Evolutionary conservation across 2,797 vertebrate species (phyloP).

Genomic region (Tadarida brasiliensis): DNA sequence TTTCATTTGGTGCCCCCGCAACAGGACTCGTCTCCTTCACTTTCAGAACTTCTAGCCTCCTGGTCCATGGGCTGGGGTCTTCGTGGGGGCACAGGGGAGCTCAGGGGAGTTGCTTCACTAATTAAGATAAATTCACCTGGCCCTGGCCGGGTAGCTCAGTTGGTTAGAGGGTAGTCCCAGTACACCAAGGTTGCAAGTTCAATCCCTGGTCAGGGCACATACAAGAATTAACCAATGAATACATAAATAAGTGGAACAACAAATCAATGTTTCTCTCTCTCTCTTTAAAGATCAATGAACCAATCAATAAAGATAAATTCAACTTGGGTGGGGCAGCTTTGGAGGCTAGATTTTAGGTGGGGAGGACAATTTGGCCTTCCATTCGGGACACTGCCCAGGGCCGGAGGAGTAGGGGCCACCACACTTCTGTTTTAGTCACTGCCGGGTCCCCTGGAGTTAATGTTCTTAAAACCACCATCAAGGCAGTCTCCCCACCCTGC

Average conservation of each 20-base stretch:
- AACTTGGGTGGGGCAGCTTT: background rate
- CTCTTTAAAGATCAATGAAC: no score
- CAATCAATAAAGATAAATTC: background rate
- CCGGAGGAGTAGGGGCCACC: accelerated
- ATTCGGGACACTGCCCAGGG: background rate
- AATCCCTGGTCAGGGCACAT: no score
- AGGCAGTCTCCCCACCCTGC: background rate
- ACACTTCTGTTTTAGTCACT: background rate
- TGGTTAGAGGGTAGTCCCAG: no score
- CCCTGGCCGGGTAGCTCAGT: no score
- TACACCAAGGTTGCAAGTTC: no score
- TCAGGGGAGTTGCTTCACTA: background rate
- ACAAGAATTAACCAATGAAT: no score
- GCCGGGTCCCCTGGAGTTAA: background rate
- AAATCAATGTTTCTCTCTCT: no score
- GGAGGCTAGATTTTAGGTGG: background rate
- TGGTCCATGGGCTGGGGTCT: background rate
- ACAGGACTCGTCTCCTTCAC: background rate
- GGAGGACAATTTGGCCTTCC: accelerated
- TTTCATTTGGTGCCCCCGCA: background rate
- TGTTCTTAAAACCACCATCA: background rate
- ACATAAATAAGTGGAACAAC: no score
- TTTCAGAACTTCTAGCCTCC: background rate
- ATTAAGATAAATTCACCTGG: background rate
- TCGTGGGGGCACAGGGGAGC: no score